phyloP scores from a whole-genome alignment of 2,113 vertebrate species.

The Panthera tigris region DNA sequence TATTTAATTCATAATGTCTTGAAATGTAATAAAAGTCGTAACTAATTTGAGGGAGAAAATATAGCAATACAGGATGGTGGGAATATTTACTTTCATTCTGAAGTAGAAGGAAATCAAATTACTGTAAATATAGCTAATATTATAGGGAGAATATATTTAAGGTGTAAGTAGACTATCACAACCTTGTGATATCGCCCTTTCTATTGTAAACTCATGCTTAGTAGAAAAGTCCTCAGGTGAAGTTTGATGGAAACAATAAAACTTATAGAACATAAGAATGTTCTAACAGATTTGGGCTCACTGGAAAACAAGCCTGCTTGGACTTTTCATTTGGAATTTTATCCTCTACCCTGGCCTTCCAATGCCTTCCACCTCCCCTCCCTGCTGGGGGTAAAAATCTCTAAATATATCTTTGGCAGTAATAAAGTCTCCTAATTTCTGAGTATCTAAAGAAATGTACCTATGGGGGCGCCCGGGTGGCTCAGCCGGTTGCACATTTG shows the following conservation, averaged over 20 bases:
- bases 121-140: neutral
- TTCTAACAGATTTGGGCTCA: neutral
- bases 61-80: neutral
- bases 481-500: no score
- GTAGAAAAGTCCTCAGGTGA: neutral
- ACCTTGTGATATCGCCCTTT: neutral
- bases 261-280: neutral
- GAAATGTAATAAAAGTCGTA: neutral
- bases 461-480: no score
- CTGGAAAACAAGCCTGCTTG: neutral
- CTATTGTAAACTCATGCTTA: neutral
- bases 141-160: neutral
- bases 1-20: slow-evolving; percentile 22
- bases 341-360: neutral
- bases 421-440: neutral
- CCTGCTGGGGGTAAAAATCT: neutral
- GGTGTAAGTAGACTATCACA: neutral
- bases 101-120: neutral
- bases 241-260: neutral
- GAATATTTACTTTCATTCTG: slow-evolving; percentile 17
- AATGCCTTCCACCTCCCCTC: neutral
- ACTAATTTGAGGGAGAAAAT: slow-evolving; percentile 17
- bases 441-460: slow-evolving; percentile 1
- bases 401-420: neutral
- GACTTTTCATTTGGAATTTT: neutral